Conservation (phyloP, 2,797 vertebrate genomes). For the Zalophus californianus region DNA sequence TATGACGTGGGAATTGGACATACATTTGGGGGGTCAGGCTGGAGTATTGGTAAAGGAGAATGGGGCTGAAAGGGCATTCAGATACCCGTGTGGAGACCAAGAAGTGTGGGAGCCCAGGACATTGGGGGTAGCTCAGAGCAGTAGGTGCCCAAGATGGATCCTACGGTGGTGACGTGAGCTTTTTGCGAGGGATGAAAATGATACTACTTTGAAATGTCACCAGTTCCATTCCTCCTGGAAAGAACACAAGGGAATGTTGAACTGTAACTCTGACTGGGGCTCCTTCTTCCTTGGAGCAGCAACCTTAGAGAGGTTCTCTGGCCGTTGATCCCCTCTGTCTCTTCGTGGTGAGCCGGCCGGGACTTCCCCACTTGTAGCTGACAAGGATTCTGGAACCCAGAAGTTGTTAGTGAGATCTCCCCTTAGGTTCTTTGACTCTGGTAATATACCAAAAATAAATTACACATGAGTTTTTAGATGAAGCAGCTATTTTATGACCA, state of each 20-base stretch:
- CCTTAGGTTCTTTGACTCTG: neutral
- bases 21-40: neutral
- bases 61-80: neutral
- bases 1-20: neutral
- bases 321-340: neutral
- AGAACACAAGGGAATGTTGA: neutral
- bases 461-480: neutral
- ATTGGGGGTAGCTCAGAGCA: no score
- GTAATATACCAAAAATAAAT: neutral
- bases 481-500: neutral
- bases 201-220: neutral
- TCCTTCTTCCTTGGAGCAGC: neutral
- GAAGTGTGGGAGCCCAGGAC: neutral
- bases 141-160: neutral
- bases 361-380: neutral
- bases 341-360: neutral
- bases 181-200: neutral
- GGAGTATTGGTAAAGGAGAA: neutral
- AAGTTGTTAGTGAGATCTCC: neutral
- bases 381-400: slow-evolving; percentile 16
- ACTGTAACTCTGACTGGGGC: neutral
- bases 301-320: neutral
- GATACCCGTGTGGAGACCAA: neutral
- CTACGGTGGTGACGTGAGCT: rapidly evolving
- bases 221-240: no score